Conservation (phyloP, 2,113 vertebrate species). For the Oryctolagus cuniculus region mOryCun1.1 NC_091434.1:35853001-35853500, state of each 20-base stretch:
- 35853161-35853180: neutral
- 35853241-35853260: neutral
- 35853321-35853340: slow-evolving; percentile 16
- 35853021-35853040: neutral
- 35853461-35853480: slow-evolving; percentile 8
- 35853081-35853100: neutral
- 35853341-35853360: neutral
- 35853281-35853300: neutral
- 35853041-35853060: neutral
- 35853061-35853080: neutral
- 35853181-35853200: slow-evolving; percentile 23
- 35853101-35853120: neutral
- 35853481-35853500: neutral
- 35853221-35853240: neutral
- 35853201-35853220: neutral
- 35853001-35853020: slow-evolving; percentile 56
- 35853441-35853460: neutral
- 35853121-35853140: neutral
- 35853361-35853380: slow-evolving; percentile 38
- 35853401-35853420: neutral
- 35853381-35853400: neutral
- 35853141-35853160: neutral
- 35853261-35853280: slow-evolving; percentile 9
- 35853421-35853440: neutral
- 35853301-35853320: neutral